Base-by-base conservation (phyloP, 2,888 invertebrate species). In the Watsonalla cultraria region DNA sequence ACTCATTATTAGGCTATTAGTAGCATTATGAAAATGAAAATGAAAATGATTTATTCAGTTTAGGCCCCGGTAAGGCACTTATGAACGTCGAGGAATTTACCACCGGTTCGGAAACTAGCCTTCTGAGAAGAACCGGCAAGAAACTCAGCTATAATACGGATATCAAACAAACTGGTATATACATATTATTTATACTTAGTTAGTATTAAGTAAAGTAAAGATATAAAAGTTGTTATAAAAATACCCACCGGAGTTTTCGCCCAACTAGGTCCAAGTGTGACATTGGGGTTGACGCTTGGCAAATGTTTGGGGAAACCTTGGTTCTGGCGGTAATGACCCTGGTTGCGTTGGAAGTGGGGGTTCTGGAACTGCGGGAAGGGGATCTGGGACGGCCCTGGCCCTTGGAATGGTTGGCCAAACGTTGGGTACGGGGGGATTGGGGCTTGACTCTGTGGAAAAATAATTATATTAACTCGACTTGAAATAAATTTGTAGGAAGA, bases 331-430 rank as follows among this genome's bases (percentile, higher is more conserved):
- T 56, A 57, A 57, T 54, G 62, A 53, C 47, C 56, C 48, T 60
- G 72, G 65, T 72, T 73, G 55, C 70, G 76, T 35, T 67, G 68
- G 66, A 75, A 78, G 58, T 75, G 78, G 0, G 78, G 80, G 56
- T 75, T 76, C 42, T 75, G 74, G 74, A 79, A 81, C 54, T 78
- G 78, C 2, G 84, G 85, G 72, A 72, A 76, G 0, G 83, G 86
- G 15, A 81, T 70, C 53, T 79, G 81, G 35, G 68, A 69, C n/a
- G 78, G 74, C 0, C 69, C 74, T 0, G 78, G 75, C 1, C 70
- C 76, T n/a, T 70, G 77, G 68, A 74, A 73, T 0, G 79, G 78
- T 15, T 71, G 76, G 0, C 64, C 66, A 70, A 85, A 81, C n/a
- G 70, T 63, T 2, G 85, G 81, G 66, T 75, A 80, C 0, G 81